A percentile compares a stretch with the other conserved stretches of the same genome.
These are phyloP conservation scores for Enhydra lutris DNA, from an alignment of 2,113 vertebrate genomes.

Conservation along the genomic window DNA sequence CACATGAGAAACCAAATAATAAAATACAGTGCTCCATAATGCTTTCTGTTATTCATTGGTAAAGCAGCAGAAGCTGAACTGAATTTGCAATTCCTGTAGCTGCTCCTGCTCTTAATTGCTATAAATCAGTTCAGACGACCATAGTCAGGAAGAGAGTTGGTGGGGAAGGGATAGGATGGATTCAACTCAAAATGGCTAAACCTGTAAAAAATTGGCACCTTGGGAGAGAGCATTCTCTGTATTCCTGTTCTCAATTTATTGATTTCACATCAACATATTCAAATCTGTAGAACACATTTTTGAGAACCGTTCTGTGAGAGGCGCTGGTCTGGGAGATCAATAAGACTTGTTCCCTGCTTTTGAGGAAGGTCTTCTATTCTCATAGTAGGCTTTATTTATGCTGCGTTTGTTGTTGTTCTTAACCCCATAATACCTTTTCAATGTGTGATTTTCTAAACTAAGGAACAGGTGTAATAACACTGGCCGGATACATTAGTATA, in stretches of 20 bases:
- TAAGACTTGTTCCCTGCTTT: background rate
- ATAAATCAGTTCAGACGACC: background rate
- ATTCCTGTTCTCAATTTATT: constrained; percentile 15
- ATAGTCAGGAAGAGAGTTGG: background rate
- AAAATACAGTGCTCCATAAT: background rate
- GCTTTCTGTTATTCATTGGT: constrained; percentile 26
- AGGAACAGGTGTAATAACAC: background rate
- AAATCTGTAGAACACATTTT: constrained; percentile 15
- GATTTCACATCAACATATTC: background rate
- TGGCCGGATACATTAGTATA: background rate
- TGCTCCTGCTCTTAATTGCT: background rate
- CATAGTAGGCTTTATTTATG: background rate
- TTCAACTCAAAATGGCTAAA: background rate
- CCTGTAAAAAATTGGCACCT: background rate
- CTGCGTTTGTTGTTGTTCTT: background rate
- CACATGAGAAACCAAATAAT: background rate
- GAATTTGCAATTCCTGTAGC: background rate
- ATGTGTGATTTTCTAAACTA: background rate
- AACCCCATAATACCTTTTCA: background rate
- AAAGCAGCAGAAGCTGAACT: constrained; percentile 11
- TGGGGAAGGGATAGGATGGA: background rate
- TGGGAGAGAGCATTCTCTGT: background rate
- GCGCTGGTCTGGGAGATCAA: background rate
- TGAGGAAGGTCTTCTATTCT: constrained; percentile 19
- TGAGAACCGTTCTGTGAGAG: background rate